Base-by-base conservation (phyloP, 2,113 vertebrate genomes). In the Trichomycterus rosablanca region DNA sequence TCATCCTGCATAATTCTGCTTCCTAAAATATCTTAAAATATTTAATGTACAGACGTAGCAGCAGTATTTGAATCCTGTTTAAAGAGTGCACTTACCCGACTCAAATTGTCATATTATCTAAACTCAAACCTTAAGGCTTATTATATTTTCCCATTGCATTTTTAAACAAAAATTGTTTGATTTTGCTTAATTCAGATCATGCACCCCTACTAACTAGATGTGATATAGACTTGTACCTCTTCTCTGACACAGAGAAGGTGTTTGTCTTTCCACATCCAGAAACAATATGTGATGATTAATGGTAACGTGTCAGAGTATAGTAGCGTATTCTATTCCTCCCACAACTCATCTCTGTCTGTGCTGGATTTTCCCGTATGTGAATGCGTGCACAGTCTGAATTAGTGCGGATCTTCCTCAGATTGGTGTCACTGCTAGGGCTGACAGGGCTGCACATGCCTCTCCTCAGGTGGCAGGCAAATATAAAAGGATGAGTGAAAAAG, bases 211-310 rank as follows among this genome's bases (percentile, higher is more conserved):
- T n/a, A n/a, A n/a, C n/a, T n/a, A n/a, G n/a, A n/a, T n/a, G 32
- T 49, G 44, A 28, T 59, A 59, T 67, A 39, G 64, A 59, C 64
- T 59, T 35, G 37, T 23, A 37, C 28, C 45, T 50, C 30, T 51
- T 8, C 46, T 59, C 30, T 44, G 58, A 40, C 46, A 46, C 45
- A 64, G 26, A 50, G 44, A 61, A 61, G 50, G 62, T 53, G 56
- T 54, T 40, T 59, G 32, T 70, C 56, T 56, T 15, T 44, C 45
- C 23, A 35, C 46, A 2, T 24, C 20, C 45, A 52, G 37, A 61
- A 55, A 57, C 18, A 65, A 56, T 68, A 40, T 19, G 34, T 28
- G 46, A 40, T 71, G 53, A 43, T 66, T 73, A 51, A 67, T 45
- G 26, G 28, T 48, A 39, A 61, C 40, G 49, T 67, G 57, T 68